These are phyloP conservation scores for Notarius quadriscutis DNA, from an alignment of 2,113 vertebrate genomes.

Conservation along the genomic window DNA sequence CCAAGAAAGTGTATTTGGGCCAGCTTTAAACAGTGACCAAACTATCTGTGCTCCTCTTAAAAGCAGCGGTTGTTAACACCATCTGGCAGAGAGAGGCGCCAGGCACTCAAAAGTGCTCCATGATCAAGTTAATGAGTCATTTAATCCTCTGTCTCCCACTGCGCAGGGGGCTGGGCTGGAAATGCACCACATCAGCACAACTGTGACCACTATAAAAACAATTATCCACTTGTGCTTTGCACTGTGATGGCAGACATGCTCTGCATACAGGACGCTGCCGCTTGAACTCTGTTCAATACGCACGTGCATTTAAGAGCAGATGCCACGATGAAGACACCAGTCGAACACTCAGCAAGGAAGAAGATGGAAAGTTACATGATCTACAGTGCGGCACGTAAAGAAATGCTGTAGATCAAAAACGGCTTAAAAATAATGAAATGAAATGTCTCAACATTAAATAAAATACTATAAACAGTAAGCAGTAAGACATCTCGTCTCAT, in stretches of 20 bases:
- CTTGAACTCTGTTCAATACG: conserved; percentile 34
- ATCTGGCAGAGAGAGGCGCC: conserved; percentile 62
- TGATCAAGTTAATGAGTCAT: conserved; percentile 76
- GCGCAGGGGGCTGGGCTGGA: conserved; percentile 25
- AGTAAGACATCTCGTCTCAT: too few species aligned
- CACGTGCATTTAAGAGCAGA: conserved; percentile 38
- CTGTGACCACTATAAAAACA: conserved; percentile 49
- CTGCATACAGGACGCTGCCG: background rate
- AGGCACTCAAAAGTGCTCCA: conserved; percentile 56
- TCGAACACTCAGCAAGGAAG: background rate
- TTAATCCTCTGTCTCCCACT: conserved; percentile 46
- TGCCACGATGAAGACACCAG: conserved; percentile 33
- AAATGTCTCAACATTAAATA: too few species aligned
- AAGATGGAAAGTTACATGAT: background rate
- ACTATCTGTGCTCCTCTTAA: conserved; percentile 53
- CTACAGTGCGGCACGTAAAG: too few species aligned
- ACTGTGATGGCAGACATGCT: conserved; percentile 21
- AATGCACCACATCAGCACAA: conserved; percentile 49
- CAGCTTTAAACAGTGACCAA: conserved; percentile 56
- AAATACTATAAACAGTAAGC: too few species aligned
- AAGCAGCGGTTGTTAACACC: conserved; percentile 58
- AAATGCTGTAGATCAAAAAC: too few species aligned
- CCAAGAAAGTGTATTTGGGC: background rate
- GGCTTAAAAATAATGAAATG: too few species aligned
- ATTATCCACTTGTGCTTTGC: conserved; percentile 41